A percentile compares a stretch with the other conserved stretches of the same genome.
phyloP scores from a whole-genome alignment of 2,113 vertebrate genomes.

The Lagenorhynchus albirostris region DNA sequence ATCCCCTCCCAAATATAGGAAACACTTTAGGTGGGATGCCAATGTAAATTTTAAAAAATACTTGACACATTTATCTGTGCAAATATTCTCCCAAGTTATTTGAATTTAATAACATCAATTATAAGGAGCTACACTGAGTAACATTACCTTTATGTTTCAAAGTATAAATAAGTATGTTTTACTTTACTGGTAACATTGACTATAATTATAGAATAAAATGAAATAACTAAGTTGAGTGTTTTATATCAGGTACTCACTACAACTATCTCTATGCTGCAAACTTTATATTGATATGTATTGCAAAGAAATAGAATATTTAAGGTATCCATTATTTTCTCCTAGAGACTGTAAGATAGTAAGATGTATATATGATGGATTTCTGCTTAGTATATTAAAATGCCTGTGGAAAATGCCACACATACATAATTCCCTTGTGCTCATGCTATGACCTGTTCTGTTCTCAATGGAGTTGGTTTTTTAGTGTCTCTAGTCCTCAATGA shows the following conservation, averaged over 20 bases:
- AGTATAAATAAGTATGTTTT: not conserved
- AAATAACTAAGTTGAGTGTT: not conserved
- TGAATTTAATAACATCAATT: not conserved
- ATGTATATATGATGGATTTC: constrained; percentile 63
- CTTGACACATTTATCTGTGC: not conserved
- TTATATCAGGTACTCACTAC: not conserved
- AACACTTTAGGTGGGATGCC: not conserved
- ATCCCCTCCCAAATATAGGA: not conserved
- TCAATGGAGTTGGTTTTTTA: constrained; percentile 58
- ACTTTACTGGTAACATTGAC: not conserved
- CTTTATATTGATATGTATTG: not conserved
- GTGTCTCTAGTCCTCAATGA: constrained; percentile 23
- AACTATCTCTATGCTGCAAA: not conserved
- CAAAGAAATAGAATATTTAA: not conserved
- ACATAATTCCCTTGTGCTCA: constrained; percentile 38
- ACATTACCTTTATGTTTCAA: not conserved
- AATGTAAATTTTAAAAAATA: not conserved
- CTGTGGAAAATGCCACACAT: constrained; percentile 64
- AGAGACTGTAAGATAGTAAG: not conserved
- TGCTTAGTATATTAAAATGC: constrained; percentile 48
- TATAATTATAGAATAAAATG: not conserved
- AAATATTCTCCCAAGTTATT: not conserved
- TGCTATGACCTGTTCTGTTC: not conserved
- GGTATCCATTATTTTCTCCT: not conserved
- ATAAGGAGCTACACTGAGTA: not conserved